phyloP scores from a whole-genome alignment of 2,888 invertebrate species.

The Crepidodera aurea region DNA sequence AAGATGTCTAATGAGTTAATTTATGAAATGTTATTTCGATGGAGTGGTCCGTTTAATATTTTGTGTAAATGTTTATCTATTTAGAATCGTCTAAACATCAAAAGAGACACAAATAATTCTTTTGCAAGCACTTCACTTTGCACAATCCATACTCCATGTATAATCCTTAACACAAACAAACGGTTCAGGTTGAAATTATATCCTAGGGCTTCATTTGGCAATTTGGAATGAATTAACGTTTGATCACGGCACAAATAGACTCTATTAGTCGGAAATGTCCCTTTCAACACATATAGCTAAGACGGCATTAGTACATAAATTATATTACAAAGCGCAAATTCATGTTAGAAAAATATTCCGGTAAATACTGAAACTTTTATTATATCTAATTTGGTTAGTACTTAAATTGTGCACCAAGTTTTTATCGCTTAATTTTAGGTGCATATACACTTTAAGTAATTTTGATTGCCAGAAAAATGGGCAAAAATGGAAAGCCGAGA shows the following conservation, averaged over 20 bases:
- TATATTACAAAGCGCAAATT: no score
- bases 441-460: no score
- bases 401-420: no score
- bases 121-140: slow-evolving; percentile 52
- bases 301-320: no score
- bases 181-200: slow-evolving; percentile 43
- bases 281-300: slow-evolving; percentile 7
- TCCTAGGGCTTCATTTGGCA: slow-evolving; percentile 40
- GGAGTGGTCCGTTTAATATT: slow-evolving; percentile 56
- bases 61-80: slow-evolving; percentile 60
- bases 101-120: slow-evolving; percentile 50
- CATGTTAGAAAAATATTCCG: no score
- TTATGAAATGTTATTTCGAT: slow-evolving; percentile 61
- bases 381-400: no score
- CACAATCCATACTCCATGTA: slow-evolving; percentile 47
- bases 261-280: slow-evolving; percentile 22
- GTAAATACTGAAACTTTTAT: no score
- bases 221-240: slow-evolving; percentile 31
- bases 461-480: no score
- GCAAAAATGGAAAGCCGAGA: no score
- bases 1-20: slow-evolving; percentile 61
- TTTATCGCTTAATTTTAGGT: no score
- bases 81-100: slow-evolving; percentile 49
- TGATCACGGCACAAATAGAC: slow-evolving; percentile 28
- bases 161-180: slow-evolving; percentile 58